These are phyloP conservation scores for Imbricaverruca yamaguchii DNA, from an alignment of 2,888 invertebrate genomes.

Conservation along the genomic window DNA sequence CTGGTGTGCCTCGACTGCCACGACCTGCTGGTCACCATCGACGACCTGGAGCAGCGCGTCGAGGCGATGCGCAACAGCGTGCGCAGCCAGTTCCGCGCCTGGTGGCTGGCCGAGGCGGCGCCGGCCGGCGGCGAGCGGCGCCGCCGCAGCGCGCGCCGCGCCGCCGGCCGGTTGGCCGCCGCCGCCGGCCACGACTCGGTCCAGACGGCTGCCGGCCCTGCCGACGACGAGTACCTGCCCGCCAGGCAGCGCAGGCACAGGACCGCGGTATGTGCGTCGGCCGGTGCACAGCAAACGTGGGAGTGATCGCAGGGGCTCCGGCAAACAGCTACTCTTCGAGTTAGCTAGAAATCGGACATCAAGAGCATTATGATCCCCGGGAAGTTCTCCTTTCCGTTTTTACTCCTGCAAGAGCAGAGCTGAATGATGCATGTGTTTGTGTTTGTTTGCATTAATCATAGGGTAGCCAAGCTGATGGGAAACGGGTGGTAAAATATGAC, in stretches of 20 bases:
- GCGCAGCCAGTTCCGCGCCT: constrained; percentile 8
- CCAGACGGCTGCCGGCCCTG: not conserved
- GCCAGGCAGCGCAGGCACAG: not conserved
- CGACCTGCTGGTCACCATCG: constrained; percentile 7
- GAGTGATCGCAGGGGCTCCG: no score
- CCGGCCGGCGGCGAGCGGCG: not conserved
- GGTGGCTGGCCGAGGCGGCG: not conserved
- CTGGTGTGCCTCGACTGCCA: not conserved
- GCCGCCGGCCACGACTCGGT: not conserved
- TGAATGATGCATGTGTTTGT: no score
- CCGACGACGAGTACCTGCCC: constrained; percentile 13
- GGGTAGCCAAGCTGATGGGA: no score
- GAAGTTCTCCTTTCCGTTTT: no score
- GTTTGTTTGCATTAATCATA: no score
- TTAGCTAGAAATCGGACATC: no score
- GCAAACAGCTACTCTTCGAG: no score
- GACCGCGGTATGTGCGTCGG: not conserved
- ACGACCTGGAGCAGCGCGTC: constrained; percentile 3
- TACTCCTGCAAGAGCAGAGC: no score
- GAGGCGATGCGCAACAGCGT: not conserved
- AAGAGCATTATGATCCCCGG: no score
- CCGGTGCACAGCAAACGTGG: not conserved
- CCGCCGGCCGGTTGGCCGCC: not conserved
- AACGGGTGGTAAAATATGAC: no score
- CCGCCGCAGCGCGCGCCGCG: not conserved